phyloP scores from a whole-genome alignment of 2,888 invertebrate genomes.

The Meteorus colon region DNA sequence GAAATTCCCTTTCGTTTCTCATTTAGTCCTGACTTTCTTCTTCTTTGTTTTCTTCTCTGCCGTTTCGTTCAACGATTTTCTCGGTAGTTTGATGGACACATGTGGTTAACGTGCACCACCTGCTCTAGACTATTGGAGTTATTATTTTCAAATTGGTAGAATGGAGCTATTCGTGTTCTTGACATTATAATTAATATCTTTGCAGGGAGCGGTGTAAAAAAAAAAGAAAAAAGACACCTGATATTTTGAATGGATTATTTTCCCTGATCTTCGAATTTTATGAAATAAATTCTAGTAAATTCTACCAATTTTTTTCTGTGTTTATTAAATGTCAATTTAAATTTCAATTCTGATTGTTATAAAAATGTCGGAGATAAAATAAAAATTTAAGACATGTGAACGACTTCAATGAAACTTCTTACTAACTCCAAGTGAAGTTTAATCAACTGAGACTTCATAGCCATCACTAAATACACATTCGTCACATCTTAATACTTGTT shows the following conservation, averaged over 20 bases:
- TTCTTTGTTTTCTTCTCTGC: not conserved
- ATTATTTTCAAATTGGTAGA: not conserved
- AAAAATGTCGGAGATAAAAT: too few species aligned
- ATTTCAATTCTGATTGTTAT: too few species aligned
- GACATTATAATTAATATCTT: not conserved
- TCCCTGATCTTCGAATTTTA: too few species aligned
- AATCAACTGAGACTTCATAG: too few species aligned
- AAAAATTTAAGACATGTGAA: too few species aligned
- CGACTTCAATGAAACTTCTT: too few species aligned
- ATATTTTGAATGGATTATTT: not conserved
- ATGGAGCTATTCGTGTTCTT: not conserved
- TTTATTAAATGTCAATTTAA: too few species aligned
- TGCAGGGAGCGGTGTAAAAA: not conserved
- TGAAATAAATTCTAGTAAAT: too few species aligned
- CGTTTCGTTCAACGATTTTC: conserved; percentile 30
- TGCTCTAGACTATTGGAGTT: not conserved
- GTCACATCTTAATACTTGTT: too few species aligned
- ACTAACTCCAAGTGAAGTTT: too few species aligned
- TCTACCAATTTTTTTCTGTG: too few species aligned
- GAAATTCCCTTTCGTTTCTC: conserved; percentile 31
- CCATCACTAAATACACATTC: too few species aligned
- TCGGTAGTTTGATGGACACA: conserved; percentile 41
- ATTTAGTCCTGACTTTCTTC: not conserved
- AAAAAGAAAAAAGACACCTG: not conserved
- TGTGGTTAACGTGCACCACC: conserved; percentile 38